Conservation (phyloP, 1,140 invertebrate genomes). For the Drosophila tristis region DNA sequence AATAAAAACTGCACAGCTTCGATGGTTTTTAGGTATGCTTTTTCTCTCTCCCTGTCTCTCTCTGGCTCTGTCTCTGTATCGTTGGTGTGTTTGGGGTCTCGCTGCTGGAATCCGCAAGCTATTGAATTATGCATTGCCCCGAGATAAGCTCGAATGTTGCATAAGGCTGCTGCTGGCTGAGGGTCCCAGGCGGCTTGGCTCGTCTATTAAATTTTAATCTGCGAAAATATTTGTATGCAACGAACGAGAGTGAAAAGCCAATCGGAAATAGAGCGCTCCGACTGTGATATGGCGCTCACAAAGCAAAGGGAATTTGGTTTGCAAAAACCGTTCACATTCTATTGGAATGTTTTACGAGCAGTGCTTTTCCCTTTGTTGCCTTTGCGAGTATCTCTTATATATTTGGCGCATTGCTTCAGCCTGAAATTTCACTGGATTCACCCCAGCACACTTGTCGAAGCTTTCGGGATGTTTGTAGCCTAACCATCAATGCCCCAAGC, state of each 20-base stretch:
- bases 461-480: neutral
- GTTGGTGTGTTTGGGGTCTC: slow-evolving; percentile 38
- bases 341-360: slow-evolving; percentile 18
- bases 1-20: slow-evolving; percentile 47
- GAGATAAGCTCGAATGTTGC: slow-evolving; percentile 65
- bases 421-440: no score
- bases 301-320: slow-evolving; percentile 28
- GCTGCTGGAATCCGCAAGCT: slow-evolving; percentile 48
- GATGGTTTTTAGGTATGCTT: slow-evolving; percentile 25
- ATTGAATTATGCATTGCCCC: slow-evolving; percentile 69
- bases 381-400: slow-evolving; percentile 14
- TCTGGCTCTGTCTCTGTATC: slow-evolving; percentile 9
- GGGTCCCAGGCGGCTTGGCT: slow-evolving; percentile 6
- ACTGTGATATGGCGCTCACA: slow-evolving; percentile 9
- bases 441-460: no score
- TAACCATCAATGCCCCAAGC: slow-evolving; percentile 12
- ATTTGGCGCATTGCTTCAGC: neutral
- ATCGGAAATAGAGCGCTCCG: slow-evolving; percentile 22
- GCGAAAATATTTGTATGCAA: slow-evolving; percentile 48
- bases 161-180: slow-evolving; percentile 10
- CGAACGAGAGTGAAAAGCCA: slow-evolving; percentile 17
- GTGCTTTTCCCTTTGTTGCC: slow-evolving; percentile 10
- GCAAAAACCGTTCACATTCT: slow-evolving; percentile 36
- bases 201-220: slow-evolving; percentile 67
- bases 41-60: neutral